phyloP scores from a whole-genome alignment of 37 sponge, comb jelly and placozoan genomes.

The Spongilla lacustris region DNA sequence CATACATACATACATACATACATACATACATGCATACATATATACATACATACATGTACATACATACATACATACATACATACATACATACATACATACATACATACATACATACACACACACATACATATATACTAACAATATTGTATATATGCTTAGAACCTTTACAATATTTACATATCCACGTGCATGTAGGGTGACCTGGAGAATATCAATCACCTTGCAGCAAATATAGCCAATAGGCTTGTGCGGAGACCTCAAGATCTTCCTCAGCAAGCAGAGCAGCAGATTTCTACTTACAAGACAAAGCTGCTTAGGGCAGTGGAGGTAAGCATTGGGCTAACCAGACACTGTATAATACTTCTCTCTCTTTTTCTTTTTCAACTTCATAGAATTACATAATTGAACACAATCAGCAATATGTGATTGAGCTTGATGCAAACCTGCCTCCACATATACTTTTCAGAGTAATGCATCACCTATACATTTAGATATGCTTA shows the following conservation, averaged over 20 bases:
- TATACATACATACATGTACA: neutral
- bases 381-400: slow-evolving; percentile 66
- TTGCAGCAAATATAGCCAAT: slow-evolving; percentile 28
- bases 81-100: neutral
- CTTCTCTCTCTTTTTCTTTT: neutral
- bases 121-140: neutral
- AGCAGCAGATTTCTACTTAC: slow-evolving; percentile 47
- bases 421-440: slow-evolving; percentile 89
- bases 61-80: neutral
- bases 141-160: too few species aligned
- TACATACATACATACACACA: too few species aligned
- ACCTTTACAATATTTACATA: neutral
- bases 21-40: too few species aligned
- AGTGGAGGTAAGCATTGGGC: slow-evolving; percentile 45
- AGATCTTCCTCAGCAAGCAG: slow-evolving; percentile 41
- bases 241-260: slow-evolving; percentile 65
- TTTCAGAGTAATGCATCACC: slow-evolving; percentile 51
- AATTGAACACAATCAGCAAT: slow-evolving; percentile 72
- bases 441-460: slow-evolving; percentile 75
- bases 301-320: slow-evolving; percentile 24
- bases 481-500: too few species aligned
- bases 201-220: slow-evolving; percentile 23
- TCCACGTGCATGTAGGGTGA: slow-evolving; percentile 10
- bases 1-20: too few species aligned
- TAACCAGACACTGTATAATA: neutral